phyloP scores from a whole-genome alignment of 2,888 invertebrate genomes.

The Brachycybe producta region DNA sequence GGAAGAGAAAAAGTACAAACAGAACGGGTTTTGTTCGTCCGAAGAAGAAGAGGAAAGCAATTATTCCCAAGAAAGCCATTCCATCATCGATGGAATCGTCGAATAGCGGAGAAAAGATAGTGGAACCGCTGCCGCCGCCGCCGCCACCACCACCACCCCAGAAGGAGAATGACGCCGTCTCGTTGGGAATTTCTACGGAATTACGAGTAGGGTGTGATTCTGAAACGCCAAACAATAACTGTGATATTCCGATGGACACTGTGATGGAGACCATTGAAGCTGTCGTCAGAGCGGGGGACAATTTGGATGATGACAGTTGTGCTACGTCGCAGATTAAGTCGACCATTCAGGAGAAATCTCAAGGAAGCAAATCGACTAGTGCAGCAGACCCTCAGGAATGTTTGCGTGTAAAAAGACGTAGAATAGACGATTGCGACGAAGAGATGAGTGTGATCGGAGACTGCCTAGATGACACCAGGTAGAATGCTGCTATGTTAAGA shows the following conservation, averaged over 20 bases:
- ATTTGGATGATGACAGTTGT: not conserved
- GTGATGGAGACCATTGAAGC: constrained; percentile 20
- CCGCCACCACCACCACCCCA: not conserved
- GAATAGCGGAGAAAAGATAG: not conserved
- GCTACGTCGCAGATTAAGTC: not conserved
- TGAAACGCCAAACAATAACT: not conserved
- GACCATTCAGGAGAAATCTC: not conserved
- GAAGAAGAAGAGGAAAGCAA: constrained; percentile 9
- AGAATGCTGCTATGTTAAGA: too few species aligned
- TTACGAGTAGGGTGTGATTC: not conserved
- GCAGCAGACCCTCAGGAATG: too few species aligned
- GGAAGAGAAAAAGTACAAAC: constrained; percentile 22
- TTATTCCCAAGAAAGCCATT: not conserved
- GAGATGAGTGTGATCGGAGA: too few species aligned
- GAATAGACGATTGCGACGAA: too few species aligned
- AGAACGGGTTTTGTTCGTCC: constrained; percentile 24
- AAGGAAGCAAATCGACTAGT: not conserved
- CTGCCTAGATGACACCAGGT: too few species aligned
- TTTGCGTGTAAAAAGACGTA: not conserved
- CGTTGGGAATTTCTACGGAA: too few species aligned
- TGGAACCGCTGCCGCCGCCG: too few species aligned
- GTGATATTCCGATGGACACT: constrained; percentile 11
- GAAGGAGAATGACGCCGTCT: not conserved
- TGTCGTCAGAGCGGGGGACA: constrained; percentile 11
- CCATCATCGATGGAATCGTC: not conserved